Evolutionary conservation across 2,888 invertebrate genomes (phyloP), one percentile per base, ranked within the genome.

Genomic region (Xestia ashworthii): DNA sequence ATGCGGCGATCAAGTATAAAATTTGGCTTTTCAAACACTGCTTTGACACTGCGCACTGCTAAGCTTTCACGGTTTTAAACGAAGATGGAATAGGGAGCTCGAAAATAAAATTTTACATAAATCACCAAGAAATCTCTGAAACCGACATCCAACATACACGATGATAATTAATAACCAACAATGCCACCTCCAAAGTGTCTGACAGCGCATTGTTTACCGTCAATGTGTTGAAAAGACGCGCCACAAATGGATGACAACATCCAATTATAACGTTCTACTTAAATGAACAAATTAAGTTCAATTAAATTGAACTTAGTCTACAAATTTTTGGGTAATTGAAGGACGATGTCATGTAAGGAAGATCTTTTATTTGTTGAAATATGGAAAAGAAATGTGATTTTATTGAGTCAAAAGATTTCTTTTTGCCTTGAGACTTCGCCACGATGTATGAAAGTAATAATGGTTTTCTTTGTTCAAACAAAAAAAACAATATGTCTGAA

Each of bases 231-330:
- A 83, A 87, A 88, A 84, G 83, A 86, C 77, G 78, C 62, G 66
- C 70, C 71, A 81, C 78, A 86, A n/a, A 82, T 83, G 75, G 73
- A 80, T 83, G 82, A 80, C 68, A 89, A 79, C 81, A 83, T 65
- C 86, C 89, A 89, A 89, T 89, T 89, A 89, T 85, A 89, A 77
- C 81, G 73, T 84, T 87, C 80, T 76, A 74, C 78, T 84, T 77
- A 81, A 86, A 68, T 75, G 74, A 88, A 81, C 81, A 79, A 79
- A 83, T 84, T 76, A 80, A 78, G 66, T 79, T 70, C 82, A 81
- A 83, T 85, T 85, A 81, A 86, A 87, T 80, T 68, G 70, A 80
- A 80, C 73, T 80, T 78, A 38, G 62, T n/a, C 48, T 19, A 64
- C 71, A 41, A 76, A 64, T 66, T 78, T 82, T 64, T 6, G 62